These are phyloP conservation scores for Acipenser transmontanus DNA, from an alignment of 2,797 vertebrate genomes.

Conservation along the genomic window DNA sequence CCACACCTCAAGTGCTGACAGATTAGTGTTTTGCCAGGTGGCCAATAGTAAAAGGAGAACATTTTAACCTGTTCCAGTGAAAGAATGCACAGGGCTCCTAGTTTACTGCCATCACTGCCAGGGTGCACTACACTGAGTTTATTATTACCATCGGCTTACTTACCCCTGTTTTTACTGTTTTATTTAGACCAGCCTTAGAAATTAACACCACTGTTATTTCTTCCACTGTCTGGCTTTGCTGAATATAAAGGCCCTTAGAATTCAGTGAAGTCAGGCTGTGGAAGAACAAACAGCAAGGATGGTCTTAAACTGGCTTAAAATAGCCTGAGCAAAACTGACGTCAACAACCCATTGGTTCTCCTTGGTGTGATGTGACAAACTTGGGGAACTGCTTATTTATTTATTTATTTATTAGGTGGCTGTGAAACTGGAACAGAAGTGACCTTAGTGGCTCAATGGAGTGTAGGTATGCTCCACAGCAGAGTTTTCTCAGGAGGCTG, in stretches of 20 bases:
- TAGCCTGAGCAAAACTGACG: not conserved
- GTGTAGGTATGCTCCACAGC: too few relatives aligned
- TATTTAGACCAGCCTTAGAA: slow-evolving; percentile 35
- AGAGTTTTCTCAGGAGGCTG: too few relatives aligned
- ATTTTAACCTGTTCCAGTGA: slow-evolving; percentile 59
- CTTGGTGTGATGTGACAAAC: too few relatives aligned
- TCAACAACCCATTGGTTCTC: not conserved
- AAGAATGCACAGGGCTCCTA: not conserved
- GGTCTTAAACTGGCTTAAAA: not conserved
- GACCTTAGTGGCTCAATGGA: too few relatives aligned
- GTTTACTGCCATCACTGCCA: not conserved
- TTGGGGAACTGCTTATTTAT: too few relatives aligned
- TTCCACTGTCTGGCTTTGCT: slow-evolving; percentile 8
- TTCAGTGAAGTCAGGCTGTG: not conserved
- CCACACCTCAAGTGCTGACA: slow-evolving; percentile 70
- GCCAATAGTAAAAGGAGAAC: slow-evolving; percentile 56
- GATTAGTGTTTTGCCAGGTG: slow-evolving; percentile 59
- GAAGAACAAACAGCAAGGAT: not conserved
- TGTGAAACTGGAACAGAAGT: too few relatives aligned
- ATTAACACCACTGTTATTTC: slow-evolving; percentile 11
- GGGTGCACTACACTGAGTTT: not conserved
- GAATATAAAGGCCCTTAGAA: slow-evolving; percentile 54
- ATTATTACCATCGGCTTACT: not conserved
- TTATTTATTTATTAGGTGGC: too few relatives aligned
- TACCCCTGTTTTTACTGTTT: slow-evolving; percentile 31